These are phyloP conservation scores for Apogon hyalosoma DNA, from an alignment of 2,797 vertebrate species.

Conservation along the genomic window DNA sequence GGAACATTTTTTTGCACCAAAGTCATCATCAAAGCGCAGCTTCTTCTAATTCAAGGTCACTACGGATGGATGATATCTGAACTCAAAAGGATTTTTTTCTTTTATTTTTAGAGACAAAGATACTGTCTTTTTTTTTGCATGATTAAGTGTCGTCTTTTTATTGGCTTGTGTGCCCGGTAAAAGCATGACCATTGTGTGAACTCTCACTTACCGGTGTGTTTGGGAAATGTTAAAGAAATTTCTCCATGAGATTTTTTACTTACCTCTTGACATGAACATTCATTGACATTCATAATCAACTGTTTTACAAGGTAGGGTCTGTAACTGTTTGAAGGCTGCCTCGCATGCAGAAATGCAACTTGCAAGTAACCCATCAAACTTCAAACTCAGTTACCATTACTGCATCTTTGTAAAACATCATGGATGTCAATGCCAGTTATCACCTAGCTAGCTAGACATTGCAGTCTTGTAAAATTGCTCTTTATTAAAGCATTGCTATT, in stretches of 20 bases:
- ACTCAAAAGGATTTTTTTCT: conserved; percentile 65
- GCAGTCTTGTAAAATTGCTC: conserved; percentile 84
- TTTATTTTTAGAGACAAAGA: conserved; percentile 70
- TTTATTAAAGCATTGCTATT: conserved; percentile 86
- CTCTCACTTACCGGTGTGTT: conserved; percentile 81
- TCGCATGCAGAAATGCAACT: conserved; percentile 79
- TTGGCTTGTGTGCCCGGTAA: conserved; percentile 84
- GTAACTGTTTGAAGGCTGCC: conserved; percentile 80
- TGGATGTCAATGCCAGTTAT: conserved; percentile 80
- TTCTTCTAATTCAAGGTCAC: conserved; percentile 84
- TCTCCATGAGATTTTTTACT: conserved; percentile 80
- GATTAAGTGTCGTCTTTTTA: conserved; percentile 86
- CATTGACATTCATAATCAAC: conserved; percentile 82
- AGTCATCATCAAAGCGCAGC: conserved; percentile 86
- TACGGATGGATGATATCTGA: conserved; percentile 79
- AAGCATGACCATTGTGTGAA: conserved; percentile 85
- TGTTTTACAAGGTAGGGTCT: conserved; percentile 78
- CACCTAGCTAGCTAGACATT: conserved; percentile 82
- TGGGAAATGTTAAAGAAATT: conserved; percentile 80
- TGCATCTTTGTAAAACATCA: conserved; percentile 78
- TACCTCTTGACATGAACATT: conserved; percentile 79
- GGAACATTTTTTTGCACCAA: conserved; percentile 87
- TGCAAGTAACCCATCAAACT: conserved; percentile 76
- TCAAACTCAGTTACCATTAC: conserved; percentile 78
- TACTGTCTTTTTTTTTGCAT: conserved; percentile 81